phyloP scores from a whole-genome alignment of 2,113 vertebrate genomes.

The Hyperoodon ampullatus region DNA sequence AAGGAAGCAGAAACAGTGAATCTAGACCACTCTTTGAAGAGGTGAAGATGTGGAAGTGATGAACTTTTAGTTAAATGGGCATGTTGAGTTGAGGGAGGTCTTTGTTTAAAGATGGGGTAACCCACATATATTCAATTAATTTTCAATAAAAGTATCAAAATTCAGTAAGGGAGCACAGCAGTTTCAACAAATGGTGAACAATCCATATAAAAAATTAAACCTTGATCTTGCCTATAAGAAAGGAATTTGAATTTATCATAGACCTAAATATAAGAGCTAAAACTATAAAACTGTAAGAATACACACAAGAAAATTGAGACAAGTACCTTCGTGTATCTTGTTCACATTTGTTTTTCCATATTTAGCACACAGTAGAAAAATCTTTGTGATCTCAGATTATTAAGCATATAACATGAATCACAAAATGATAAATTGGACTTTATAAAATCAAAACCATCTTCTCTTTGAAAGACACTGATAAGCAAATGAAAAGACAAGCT shows the following conservation, averaged over 20 bases:
- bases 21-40: neutral
- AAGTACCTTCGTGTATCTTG: neutral
- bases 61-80: neutral
- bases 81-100: neutral
- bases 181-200: conserved; percentile 32
- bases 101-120: conserved; percentile 32
- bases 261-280: neutral
- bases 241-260: conserved; percentile 18
- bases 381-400: neutral
- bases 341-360: conserved; percentile 25
- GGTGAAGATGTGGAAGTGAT: neutral
- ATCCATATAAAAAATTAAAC: neutral
- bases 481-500: conserved; percentile 26
- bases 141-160: conserved; percentile 23
- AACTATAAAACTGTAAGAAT: neutral
- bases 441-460: neutral
- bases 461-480: neutral
- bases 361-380: conserved; percentile 1
- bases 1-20: neutral
- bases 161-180: neutral
- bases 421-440: neutral
- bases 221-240: neutral
- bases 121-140: neutral
- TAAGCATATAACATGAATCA: conserved; percentile 17
- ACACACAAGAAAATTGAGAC: neutral